phyloP scores from a whole-genome alignment of 2,888 invertebrate genomes.

The Eupithecia dodoneata region DNA sequence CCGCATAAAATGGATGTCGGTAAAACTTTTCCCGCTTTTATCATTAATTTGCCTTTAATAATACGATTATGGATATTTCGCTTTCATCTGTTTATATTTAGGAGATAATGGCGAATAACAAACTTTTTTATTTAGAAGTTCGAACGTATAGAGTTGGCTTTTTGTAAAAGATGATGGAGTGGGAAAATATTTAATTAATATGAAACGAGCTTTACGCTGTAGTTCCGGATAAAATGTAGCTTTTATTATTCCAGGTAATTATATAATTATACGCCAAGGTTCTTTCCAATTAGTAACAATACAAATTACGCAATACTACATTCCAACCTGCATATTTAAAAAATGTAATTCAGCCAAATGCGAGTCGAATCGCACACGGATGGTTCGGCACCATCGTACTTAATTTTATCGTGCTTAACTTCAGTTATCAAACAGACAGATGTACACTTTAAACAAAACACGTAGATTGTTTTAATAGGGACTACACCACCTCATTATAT shows the following conservation, averaged over 20 bases:
- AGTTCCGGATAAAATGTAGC: not conserved
- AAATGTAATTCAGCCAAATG: no score
- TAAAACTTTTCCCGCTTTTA: slow-evolving; percentile 52
- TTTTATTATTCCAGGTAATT: not conserved
- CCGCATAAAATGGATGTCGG: slow-evolving; percentile 32
- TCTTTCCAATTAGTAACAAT: not conserved
- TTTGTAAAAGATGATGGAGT: slow-evolving; percentile 12
- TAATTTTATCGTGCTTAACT: no score
- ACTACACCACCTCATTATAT: no score
- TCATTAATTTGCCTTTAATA: slow-evolving; percentile 62
- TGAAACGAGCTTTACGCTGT: not conserved
- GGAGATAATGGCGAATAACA: slow-evolving; percentile 26
- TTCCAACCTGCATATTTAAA: not conserved
- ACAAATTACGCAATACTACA: not conserved
- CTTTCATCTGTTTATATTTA: slow-evolving; percentile 55
- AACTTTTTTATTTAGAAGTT: slow-evolving; percentile 19
- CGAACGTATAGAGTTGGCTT: slow-evolving; percentile 5
- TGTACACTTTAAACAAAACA: no score
- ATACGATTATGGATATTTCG: slow-evolving; percentile 58
- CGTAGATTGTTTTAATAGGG: no score
- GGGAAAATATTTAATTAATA: not conserved
- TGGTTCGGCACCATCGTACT: no score
- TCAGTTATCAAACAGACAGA: no score
- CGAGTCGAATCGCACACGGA: no score
- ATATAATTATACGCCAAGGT: not conserved